Evolutionary conservation across 2,888 invertebrate genomes (phyloP).

Genomic region (Caenorhabditis japonica): DNA sequence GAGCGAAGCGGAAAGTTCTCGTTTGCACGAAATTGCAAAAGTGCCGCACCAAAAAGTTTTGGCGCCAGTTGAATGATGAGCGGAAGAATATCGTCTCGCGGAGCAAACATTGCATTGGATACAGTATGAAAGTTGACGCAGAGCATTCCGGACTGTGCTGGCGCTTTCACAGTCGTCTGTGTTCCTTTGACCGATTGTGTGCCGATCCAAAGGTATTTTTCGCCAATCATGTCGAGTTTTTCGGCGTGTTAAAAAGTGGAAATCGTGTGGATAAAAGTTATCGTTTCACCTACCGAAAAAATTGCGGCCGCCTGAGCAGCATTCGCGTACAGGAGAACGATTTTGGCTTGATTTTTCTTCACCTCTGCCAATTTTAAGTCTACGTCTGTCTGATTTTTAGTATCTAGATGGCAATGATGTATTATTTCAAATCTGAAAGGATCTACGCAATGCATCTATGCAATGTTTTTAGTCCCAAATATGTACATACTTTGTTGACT

Average conservation of each 20-base stretch:
- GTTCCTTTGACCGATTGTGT: constrained; percentile 82
- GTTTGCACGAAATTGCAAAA: constrained; percentile 56
- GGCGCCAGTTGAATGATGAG: constrained; percentile 71
- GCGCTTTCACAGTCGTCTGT: constrained; percentile 55
- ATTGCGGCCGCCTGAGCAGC: constrained; percentile 62
- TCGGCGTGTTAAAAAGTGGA: constrained; percentile 84
- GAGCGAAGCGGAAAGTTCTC: constrained; percentile 65
- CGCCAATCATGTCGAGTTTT: constrained; percentile 85
- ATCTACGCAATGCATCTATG: not conserved
- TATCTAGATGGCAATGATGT: constrained; percentile 68
- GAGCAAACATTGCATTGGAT: constrained; percentile 74
- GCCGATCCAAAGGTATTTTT: constrained; percentile 96
- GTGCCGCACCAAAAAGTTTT: constrained; percentile 67
- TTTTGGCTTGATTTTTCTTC: constrained; percentile 78
- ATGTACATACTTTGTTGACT: constrained; percentile 52
- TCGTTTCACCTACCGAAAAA: constrained; percentile 80
- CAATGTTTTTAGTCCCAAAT: not conserved
- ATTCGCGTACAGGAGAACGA: constrained; percentile 87
- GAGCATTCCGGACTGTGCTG: constrained; percentile 74
- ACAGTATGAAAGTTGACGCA: constrained; percentile 75
- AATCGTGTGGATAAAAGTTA: constrained; percentile 78
- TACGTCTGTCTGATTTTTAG: constrained; percentile 56
- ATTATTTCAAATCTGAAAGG: constrained; percentile 71
- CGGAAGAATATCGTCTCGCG: constrained; percentile 70
- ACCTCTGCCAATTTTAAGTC: constrained; percentile 55